Evolutionary conservation across 2,888 invertebrate genomes (phyloP), one percentile per base, ranked within the genome.

Genomic region (Minunthozetes semirufus): DNA sequence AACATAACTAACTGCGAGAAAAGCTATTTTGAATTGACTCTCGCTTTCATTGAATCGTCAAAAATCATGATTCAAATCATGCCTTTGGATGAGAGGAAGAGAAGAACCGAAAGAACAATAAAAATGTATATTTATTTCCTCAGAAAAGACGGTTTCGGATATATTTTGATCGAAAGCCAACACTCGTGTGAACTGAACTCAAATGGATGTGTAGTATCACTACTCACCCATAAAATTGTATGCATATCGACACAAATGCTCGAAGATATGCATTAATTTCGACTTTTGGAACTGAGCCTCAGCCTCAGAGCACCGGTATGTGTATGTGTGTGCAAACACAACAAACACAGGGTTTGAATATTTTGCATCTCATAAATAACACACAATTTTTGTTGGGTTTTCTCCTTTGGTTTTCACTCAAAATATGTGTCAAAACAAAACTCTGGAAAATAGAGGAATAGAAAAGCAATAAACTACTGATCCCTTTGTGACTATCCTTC

Each of bases 31-130:
- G 50, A 50, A 50, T 50, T 19, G 19, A 50, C 19, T 19, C 3
- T n/a, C 11, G 50, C 19, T 50, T 19, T 50, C 50, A 50, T 50
- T 50, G 50, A 50, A 2, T 50, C 19, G n/a, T 50, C 50, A n/a
- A n/a, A 50, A 50, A 50, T 50, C 50, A 19, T n/a, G 50, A 50
- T 50, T 50, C 50, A 50, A 50, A 50, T 50, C 50, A 50, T 50
- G 50, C 5, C 9, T 50, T 50, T 13, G 8, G n/a, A 48, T 48
- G 15, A 50, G 4, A n/a, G 33, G 19, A 50, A 50, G n/a, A 19
- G n/a, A n/a, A n/a, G 19, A 50, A 19, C 50, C 19, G 5, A 50
- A 50, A 50, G 50, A 19, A 50, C n/a, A 50, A 50, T 19, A 50
- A 50, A 50, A 19, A 50, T 3, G 11, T 42, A 42, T 42, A n/a